Conservation (phyloP, 2,888 invertebrate species). For the Drosophila setosimentum region DNA sequence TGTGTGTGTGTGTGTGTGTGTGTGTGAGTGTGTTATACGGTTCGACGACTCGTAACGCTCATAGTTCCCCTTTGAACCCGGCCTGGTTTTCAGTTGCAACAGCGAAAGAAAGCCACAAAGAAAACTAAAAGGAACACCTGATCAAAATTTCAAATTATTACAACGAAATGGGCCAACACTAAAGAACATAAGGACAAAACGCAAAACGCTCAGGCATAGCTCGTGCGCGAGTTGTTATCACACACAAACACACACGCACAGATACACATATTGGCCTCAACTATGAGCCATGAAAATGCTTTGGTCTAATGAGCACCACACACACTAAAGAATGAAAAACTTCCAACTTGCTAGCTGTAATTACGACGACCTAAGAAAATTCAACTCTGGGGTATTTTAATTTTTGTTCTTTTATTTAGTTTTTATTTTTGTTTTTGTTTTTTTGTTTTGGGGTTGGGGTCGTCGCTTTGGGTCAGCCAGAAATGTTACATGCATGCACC, state of each 20-base stretch:
- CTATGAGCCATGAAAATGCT: slow-evolving; percentile 65
- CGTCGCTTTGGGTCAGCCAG: slow-evolving; percentile 57
- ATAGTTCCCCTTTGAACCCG: slow-evolving; percentile 74
- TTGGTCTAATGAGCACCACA: slow-evolving; percentile 77
- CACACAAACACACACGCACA: slow-evolving; percentile 34
- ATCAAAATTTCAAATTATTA: slow-evolving; percentile 80
- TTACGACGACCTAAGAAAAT: slow-evolving; percentile 69
- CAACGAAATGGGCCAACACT: slow-evolving; percentile 60
- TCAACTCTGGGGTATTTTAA: slow-evolving; percentile 49
- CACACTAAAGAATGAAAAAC: slow-evolving; percentile 57
- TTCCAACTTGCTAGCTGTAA: slow-evolving; percentile 67
- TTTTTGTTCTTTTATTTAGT: slow-evolving; percentile 18
- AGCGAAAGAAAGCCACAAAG: slow-evolving; percentile 61
- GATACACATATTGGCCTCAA: background rate
- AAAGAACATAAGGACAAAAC: slow-evolving; percentile 67
- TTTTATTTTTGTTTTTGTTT: slow-evolving; percentile 12
- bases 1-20: background rate
- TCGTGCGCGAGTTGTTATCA: slow-evolving; percentile 72
- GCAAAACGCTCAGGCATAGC: slow-evolving; percentile 50
- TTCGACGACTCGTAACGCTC: slow-evolving; percentile 75
- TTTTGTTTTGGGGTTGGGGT: slow-evolving; percentile 43
- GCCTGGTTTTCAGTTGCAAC: slow-evolving; percentile 27
- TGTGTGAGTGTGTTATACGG: slow-evolving; percentile 59
- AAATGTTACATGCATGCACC: slow-evolving; percentile 67
- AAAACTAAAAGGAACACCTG: slow-evolving; percentile 67